phyloP scores from a whole-genome alignment of 2,888 invertebrate genomes.

The Orthosia gracilis region DNA sequence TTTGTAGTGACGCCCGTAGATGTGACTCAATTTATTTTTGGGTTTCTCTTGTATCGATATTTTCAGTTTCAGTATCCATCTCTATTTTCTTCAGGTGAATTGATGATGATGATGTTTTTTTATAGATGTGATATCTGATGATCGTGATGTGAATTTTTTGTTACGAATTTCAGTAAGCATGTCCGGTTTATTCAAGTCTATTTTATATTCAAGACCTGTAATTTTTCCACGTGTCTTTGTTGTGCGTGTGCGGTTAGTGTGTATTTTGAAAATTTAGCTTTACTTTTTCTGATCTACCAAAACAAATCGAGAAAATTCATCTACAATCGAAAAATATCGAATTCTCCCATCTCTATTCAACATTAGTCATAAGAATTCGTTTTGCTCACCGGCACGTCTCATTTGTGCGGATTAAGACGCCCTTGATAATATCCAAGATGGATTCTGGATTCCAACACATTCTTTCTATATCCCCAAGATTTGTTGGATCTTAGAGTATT shows the following conservation, averaged over 20 bases:
- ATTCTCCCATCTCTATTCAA: conserved; percentile 55
- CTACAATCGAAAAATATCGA: conserved; percentile 19
- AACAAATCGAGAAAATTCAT: not conserved
- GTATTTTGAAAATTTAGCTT: not conserved
- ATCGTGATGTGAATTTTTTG: no score
- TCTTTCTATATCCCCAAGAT: conserved; percentile 64
- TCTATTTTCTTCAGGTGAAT: not conserved
- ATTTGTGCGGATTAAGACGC: conserved; percentile 81
- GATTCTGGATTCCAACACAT: conserved; percentile 60
- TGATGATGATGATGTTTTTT: not conserved
- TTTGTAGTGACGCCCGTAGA: conserved; percentile 74
- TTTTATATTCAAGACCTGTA: not conserved
- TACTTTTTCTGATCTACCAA: not conserved
- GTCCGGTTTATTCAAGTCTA: not conserved
- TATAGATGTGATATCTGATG: not conserved
- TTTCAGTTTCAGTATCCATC: conserved; percentile 22
- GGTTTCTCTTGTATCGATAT: conserved; percentile 42
- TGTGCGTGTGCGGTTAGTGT: not conserved
- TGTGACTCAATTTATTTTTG: conserved; percentile 49
- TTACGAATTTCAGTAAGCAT: not conserved
- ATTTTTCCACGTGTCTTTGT: not conserved
- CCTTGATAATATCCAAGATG: conserved; percentile 62
- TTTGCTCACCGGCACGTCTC: conserved; percentile 79
- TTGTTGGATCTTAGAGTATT: conserved; percentile 59
- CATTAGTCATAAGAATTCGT: conserved; percentile 84